Evolutionary conservation across 2,888 invertebrate genomes (phyloP).

Genomic region (Ichneumoninae sp.): DNA sequence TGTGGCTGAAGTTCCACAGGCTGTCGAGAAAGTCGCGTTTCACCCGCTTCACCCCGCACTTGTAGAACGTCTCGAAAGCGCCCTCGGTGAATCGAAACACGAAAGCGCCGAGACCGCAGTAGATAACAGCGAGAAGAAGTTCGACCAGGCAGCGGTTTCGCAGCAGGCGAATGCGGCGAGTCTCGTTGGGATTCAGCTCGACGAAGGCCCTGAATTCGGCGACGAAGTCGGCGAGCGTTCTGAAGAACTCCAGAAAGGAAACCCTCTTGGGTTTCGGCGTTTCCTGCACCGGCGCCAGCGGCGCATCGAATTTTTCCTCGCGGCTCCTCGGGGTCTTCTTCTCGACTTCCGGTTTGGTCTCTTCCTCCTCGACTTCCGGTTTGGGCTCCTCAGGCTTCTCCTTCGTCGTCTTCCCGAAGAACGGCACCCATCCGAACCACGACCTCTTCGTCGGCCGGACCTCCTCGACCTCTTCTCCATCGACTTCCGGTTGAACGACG

Average conservation of each 20-base stretch:
- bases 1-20: constrained; percentile 93
- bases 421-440: constrained; percentile 78
- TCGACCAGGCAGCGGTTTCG: constrained; percentile 90
- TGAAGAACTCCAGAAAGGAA: constrained; percentile 75
- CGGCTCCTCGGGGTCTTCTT: constrained; percentile 68
- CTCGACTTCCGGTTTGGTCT: constrained; percentile 78
- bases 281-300: constrained; percentile 65
- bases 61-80: constrained; percentile 93
- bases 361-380: constrained; percentile 75
- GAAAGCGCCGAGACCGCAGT: constrained; percentile 92
- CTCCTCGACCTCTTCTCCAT: constrained; percentile 76
- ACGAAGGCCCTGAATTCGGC: constrained; percentile 85
- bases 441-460: constrained; percentile 69
- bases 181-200: constrained; percentile 86
- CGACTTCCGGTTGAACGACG: constrained; percentile 74
- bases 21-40: constrained; percentile 94
- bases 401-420: constrained; percentile 69
- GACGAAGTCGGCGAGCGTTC: constrained; percentile 72
- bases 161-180: constrained; percentile 85
- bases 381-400: constrained; percentile 78
- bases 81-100: constrained; percentile 94
- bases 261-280: constrained; percentile 61
- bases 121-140: constrained; percentile 89
- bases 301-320: constrained; percentile 63
- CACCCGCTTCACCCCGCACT: constrained; percentile 94